Evolutionary conservation across 1,140 invertebrate species (phyloP), one percentile per base, ranked within the genome.

Genomic region (Helicoverpa armigera): DNA sequence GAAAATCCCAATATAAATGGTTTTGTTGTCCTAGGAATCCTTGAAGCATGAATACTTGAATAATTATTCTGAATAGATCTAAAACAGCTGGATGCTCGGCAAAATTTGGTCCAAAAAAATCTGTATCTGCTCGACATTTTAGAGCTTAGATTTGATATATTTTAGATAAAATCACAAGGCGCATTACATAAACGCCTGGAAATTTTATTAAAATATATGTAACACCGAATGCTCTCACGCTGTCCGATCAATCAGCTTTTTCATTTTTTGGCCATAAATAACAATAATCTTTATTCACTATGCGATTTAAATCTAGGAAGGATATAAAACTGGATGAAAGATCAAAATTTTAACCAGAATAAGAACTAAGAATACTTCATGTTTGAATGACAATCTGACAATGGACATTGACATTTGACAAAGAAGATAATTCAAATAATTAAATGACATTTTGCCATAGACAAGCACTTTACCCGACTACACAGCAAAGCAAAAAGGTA

Each of bases 1-100:
- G 94, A 94, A 81, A 95, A 92, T n/a, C 92, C 90, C 51, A 95
- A 51, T 14, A 91, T 83, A 74, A 76, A 88, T 54, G 90, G 89
- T 77, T 60, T 81, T 78, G 67, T 29, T 70, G 23, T 74, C 54
- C 9, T 48, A 18, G 43, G 63, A 50, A 48, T 9, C 7, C 18
- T 50, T 2, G 3, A 50, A 23, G 18, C 43, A 4, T 73, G 65
- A 70, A 43, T 43, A 43, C 72, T n/a, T 60, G 81, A 54, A 73
- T 60, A 79, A 79, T n/a, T 58, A 67, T 60, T 23, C 29, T 53
- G 23, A 35, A 80, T 43, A 35, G 58, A 56, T 75, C 61, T 65
- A 35, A 77, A 43, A 35, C 50, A 67, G 5, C 23, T 18, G 2
- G 50, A n/a, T 70, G 14, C 67, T 3, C 67, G 13, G 3, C 1